A percentile compares a stretch with the other conserved stretches of the same genome.
Conservation (phyloP, 2,797 vertebrate species). For the Leptatherina wallacei region DNA sequence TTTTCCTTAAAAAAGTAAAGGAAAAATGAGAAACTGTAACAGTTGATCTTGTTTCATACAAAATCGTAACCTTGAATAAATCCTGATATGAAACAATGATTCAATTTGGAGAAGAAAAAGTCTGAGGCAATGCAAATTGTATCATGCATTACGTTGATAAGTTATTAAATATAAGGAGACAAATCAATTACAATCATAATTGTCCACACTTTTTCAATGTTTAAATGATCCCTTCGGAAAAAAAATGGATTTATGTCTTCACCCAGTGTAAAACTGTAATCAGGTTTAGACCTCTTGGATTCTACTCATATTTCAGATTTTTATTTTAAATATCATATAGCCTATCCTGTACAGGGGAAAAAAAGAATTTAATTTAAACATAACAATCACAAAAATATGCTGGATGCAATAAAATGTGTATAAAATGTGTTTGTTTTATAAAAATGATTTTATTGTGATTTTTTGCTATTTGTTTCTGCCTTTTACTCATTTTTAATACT, state of each 20-base stretch:
- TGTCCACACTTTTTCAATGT: no score
- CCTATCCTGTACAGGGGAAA: no score
- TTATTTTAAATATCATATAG: not conserved
- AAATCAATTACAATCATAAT: no score
- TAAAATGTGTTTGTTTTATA: not conserved
- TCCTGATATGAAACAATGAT: not conserved
- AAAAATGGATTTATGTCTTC: no score
- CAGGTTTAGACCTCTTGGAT: not conserved
- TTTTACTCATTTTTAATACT: not conserved
- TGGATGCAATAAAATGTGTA: not conserved
- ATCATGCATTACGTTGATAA: not conserved
- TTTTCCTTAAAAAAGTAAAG: constrained; percentile 36
- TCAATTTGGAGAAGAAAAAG: no score
- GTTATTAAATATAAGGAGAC: not conserved
- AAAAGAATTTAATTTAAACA: not conserved
- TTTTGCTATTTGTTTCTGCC: not conserved
- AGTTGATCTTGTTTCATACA: not conserved
- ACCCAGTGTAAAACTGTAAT: no score
- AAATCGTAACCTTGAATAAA: not conserved
- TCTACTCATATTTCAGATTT: not conserved
- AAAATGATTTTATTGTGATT: not conserved
- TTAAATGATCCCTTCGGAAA: no score
- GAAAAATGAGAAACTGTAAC: constrained; percentile 15
- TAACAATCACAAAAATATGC: not conserved
- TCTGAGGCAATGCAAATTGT: no score